phyloP scores from a whole-genome alignment of 2,797 vertebrate genomes.

The Pseudopleuronectes americanus region DNA sequence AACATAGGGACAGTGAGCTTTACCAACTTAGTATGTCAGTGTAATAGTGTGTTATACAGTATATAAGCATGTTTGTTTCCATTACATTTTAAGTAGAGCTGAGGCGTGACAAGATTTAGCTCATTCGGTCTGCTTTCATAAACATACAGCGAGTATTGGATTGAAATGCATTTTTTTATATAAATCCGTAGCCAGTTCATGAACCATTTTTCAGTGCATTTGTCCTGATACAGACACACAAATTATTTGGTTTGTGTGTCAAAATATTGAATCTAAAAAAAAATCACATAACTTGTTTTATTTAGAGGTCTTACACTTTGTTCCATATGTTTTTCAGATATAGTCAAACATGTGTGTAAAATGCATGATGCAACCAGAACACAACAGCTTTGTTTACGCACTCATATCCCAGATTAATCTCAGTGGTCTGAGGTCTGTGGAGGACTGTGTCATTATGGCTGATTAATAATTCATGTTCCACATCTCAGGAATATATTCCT shows the following conservation, averaged over 20 bases:
- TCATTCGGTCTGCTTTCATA: too few relatives aligned
- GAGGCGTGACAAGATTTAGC: background rate
- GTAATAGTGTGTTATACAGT: too few relatives aligned
- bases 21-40: too few relatives aligned
- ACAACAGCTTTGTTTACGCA: constrained; percentile 35
- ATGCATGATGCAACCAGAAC: background rate
- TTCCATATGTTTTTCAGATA: background rate
- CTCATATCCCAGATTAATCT: constrained; percentile 21
- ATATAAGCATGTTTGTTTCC: background rate
- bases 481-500: constrained; percentile 1
- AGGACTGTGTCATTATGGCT: constrained; percentile 42
- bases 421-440: constrained; percentile 28
- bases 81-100: background rate
- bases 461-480: constrained; percentile 69
- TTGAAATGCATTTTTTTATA: too few relatives aligned
- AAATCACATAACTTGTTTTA: background rate
- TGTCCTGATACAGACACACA: background rate
- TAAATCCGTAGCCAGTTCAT: too few relatives aligned
- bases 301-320: background rate
- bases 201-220: too few relatives aligned
- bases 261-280: too few relatives aligned
- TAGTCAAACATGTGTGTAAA: background rate
- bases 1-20: too few relatives aligned
- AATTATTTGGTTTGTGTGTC: too few relatives aligned
- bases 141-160: too few relatives aligned